Evolutionary conservation across 2,113 vertebrate species (phyloP).

Genomic region (Pelvicachromis taeniatus): DNA sequence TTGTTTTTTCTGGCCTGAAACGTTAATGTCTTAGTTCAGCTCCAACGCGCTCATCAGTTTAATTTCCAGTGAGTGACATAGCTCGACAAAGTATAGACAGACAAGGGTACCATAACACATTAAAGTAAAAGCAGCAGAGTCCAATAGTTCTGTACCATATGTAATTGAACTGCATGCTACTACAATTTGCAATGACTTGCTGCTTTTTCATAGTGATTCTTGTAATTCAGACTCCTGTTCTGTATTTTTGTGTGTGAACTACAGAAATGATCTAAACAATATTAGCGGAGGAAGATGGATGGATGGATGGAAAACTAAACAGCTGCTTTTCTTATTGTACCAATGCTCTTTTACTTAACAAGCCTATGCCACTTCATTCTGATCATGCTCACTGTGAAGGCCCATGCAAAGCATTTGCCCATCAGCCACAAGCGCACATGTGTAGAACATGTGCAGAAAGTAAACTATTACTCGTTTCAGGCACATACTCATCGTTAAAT

Average conservation of each 20-base stretch:
- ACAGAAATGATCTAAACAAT: too few relatives aligned
- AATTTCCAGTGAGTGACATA: not conserved
- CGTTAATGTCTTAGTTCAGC: not conserved
- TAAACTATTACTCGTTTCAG: not conserved
- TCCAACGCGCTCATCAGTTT: not conserved
- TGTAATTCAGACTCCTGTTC: too few relatives aligned
- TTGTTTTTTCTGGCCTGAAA: not conserved
- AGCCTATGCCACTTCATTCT: not conserved
- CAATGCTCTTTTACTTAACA: not conserved
- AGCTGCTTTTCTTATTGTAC: not conserved
- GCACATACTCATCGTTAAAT: not conserved
- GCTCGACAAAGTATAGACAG: not conserved
- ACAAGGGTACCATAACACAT: not conserved
- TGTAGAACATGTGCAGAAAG: not conserved
- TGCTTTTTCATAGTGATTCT: too few relatives aligned
- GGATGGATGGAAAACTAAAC: too few relatives aligned
- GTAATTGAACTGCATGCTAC: not conserved
- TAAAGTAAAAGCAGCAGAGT: not conserved
- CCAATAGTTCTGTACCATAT: not conserved
- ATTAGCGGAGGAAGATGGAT: too few relatives aligned
- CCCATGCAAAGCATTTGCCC: not conserved
- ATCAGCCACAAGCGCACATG: not conserved
- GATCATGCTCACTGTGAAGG: not conserved
- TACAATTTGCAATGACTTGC: too few relatives aligned
- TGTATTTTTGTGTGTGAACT: too few relatives aligned